Base-by-base conservation (phyloP, 2,888 invertebrate species). In the Ernsta delagoae region DNA sequence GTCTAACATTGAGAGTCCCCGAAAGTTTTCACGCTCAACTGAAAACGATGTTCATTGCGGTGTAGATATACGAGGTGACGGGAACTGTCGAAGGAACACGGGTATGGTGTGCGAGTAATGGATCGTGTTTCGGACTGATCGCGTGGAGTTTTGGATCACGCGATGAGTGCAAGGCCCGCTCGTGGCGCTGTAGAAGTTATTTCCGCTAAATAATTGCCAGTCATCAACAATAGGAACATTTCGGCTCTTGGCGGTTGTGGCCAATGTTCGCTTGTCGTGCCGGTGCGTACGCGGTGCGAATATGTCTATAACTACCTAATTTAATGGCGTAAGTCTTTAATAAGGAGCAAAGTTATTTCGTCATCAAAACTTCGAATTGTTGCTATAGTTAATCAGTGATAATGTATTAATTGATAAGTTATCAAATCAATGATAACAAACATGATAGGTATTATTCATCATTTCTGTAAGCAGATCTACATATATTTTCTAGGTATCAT, bases 1-100 rank as follows among this genome's bases (percentile, higher is more conserved):
- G 88, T 85, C 87, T 31, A 9, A 41, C 41, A 8, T 73, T 73
- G 54, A 16, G 16, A 60, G 59, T 45, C 16, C 57, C 48, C 65
- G 71, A 45, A 50, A 50, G 50, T 67, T 59, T 34, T 48, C 48
- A 9, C 48, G 9, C 12, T 54, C 50, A 59, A 36, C 39, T 24
- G 9, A 45, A 16, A 11, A 64, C 65, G 31, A 36, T 43, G 41
- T 57, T 59, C 65, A 56, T 65, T 60, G 63, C 48, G 12, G 54
- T 60, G 36, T 60, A 54, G 36, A 54, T 56, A 43, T 31, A 16
- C 31, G 54, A 34, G 41, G 43, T 36, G 45, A 45, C 43, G 60
- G 34, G 11, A 34, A 43, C 43, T 54, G 4, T 53, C 57, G 48
- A 70, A 62, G 34, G 8, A 8, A 59, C 65, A 24, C 39, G 36